Evolutionary conservation across 37 sponge, comb jelly and placozoan genomes (phyloP), one percentile per base, ranked within the genome.

Genomic region (Mnemiopsis leidyi): DNA sequence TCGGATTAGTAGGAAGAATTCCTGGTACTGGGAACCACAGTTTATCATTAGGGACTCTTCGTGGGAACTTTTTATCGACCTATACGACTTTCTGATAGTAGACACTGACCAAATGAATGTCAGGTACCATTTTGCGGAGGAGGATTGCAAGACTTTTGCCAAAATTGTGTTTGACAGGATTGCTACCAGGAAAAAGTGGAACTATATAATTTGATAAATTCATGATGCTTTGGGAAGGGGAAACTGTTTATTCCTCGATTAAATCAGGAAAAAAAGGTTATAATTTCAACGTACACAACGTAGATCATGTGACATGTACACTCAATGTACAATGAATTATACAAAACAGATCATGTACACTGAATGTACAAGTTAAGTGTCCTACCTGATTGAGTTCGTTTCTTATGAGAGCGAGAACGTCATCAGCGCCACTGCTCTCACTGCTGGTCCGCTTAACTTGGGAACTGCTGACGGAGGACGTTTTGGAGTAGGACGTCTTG

Each of bases 341-440:
- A 21, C 18, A 61, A 61, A 61, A n/a, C n/a, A n/a, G n/a, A n/a
- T n/a, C n/a, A n/a, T n/a, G n/a, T n/a, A n/a, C n/a, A n/a, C n/a
- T n/a, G n/a, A n/a, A n/a, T n/a, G n/a, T n/a, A n/a, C n/a, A n/a
- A n/a, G n/a, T n/a, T n/a, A n/a, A n/a, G n/a, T n/a, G n/a, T n/a
- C 37, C 21, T 32, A 31, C 90, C 90, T 85, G 90, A 29, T 85
- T 85, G 1, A 85, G 90, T 39, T 85, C 90, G 61, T 85, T 85
- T 3, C 90, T 13, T 2, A 85, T 85, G 25, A 85, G 90, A 23
- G 90, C 90, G 3, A 85, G 33, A 0, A 85, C 90, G 3, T 85
- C 90, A 23, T 85, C 90, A 85, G 90, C 90, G 61, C 90, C 90
- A 39, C 90, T 85, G 29, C 90, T 85, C 61, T 85, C 90, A 39